phyloP scores from a whole-genome alignment of 2,113 vertebrate species.

The Cariama cristata region DNA sequence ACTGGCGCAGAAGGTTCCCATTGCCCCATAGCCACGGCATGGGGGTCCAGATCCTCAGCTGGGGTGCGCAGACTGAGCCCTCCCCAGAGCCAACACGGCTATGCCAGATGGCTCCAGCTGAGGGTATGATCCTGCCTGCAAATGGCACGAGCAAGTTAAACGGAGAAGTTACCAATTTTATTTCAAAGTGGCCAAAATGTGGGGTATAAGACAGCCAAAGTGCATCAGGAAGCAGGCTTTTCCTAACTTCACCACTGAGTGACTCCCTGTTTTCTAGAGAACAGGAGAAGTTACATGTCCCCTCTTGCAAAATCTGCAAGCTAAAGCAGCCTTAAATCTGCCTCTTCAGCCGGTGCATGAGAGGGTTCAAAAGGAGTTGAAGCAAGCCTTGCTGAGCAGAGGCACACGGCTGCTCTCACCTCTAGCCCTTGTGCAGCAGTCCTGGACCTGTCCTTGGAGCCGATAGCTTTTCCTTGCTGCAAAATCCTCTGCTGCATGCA shows the following conservation, averaged over 20 bases:
- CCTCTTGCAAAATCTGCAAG: background rate
- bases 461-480: background rate
- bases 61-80: background rate
- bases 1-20: background rate
- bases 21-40: fast-evolving
- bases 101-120: background rate
- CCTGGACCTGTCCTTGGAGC: background rate
- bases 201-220: background rate
- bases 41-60: background rate
- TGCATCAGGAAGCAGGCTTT: background rate
- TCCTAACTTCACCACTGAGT: background rate
- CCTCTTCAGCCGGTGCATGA: background rate
- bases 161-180: background rate
- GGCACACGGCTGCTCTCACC: background rate
- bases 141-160: background rate
- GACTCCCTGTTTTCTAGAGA: background rate
- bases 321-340: background rate
- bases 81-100: background rate
- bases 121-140: background rate
- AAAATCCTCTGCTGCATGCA: background rate
- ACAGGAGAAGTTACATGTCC: fast-evolving
- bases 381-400: no score
- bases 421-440: background rate
- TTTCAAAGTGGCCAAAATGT: fast-evolving
- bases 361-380: background rate